Evolutionary conservation across 2,888 invertebrate species (phyloP).

Genomic region (Lepidochitona cinerea): DNA sequence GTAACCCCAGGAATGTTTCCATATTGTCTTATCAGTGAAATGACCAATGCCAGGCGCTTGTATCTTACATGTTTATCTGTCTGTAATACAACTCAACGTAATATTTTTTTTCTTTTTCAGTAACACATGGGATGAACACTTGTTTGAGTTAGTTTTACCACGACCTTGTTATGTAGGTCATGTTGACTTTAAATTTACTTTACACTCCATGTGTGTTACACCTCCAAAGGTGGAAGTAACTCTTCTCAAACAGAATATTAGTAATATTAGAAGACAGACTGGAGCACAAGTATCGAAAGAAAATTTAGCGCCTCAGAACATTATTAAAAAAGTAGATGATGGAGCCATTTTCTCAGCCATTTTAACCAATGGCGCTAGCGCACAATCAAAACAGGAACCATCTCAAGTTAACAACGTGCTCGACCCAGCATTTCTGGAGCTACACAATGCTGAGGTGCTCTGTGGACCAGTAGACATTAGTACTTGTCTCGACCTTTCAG

Average conservation of each 20-base stretch:
- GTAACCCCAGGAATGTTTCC: no score
- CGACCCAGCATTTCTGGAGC: constrained; percentile 81
- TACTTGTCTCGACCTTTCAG: constrained; percentile 86
- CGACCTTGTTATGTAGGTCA: constrained; percentile 85
- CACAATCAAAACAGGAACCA: background rate
- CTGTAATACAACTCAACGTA: background rate
- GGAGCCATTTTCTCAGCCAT: background rate
- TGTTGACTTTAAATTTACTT: constrained; percentile 87
- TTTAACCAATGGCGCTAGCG: background rate
- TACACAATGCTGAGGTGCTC: constrained; percentile 90
- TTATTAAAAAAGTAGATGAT: background rate
- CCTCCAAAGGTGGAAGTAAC: constrained; percentile 83
- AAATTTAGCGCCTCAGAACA: background rate
- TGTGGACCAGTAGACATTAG: constrained; percentile 90
- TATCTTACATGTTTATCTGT: background rate
- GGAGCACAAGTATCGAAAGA: background rate
- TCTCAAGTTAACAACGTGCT: constrained; percentile 43
- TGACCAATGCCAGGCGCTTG: no score
- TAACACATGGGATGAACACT: constrained; percentile 93
- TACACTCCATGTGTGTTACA: constrained; percentile 83
- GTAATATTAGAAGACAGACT: constrained; percentile 70
- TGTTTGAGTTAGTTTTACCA: constrained; percentile 89
- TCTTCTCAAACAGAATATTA: constrained; percentile 79
- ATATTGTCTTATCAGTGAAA: no score
- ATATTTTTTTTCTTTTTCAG: constrained; percentile 60